Evolutionary conservation across 2,888 invertebrate genomes (phyloP), one percentile per base, ranked within the genome.

Genomic region (Drosophila anomelani): DNA sequence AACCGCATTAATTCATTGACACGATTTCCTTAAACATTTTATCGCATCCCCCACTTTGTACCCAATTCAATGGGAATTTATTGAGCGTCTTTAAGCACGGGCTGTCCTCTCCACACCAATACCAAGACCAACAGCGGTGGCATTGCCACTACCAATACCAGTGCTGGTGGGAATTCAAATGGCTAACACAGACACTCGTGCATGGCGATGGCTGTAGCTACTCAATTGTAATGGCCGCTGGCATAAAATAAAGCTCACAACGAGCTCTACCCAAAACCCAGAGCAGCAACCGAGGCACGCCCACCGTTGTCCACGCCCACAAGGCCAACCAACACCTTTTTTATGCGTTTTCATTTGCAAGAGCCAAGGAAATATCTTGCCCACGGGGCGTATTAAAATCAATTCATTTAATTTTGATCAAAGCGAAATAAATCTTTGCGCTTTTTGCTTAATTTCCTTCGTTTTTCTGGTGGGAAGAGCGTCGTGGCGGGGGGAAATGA

Each of bases 321-420:
- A 53, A 58, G 76, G 70, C 61, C 69, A 75, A 49, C 69, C 75
- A 71, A 76, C 77, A 76, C 77, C 76, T 85, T 83, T 84, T 77
- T 83, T 84, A 84, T 88, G 88, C 84, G 86, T 79, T 84, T 85
- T 88, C 89, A 86, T 88, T 88, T 86, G 84, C 72, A 57, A 57
- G 58, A 89, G 74, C 85, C 81, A 69, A 78, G 89, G 69, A 89
- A 85, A 85, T 87, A 85, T 84, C 84, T 88, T 87, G 87, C 85
- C 85, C 85, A 87, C 80, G 89, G 89, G 85, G 89, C 85, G 85
- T 85, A 85, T 85, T 85, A 85, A 85, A 85, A 85, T 85, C 85
- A 85, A 85, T 85, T 85, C 89, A 89, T 85, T 85, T 85, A 89
- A 85, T 89, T 85, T 85, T 85, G 85, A 85, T 85, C 85, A 85